Evolutionary conservation across 1,140 invertebrate species (phyloP).

Genomic region (Drosophila sp.): DNA sequence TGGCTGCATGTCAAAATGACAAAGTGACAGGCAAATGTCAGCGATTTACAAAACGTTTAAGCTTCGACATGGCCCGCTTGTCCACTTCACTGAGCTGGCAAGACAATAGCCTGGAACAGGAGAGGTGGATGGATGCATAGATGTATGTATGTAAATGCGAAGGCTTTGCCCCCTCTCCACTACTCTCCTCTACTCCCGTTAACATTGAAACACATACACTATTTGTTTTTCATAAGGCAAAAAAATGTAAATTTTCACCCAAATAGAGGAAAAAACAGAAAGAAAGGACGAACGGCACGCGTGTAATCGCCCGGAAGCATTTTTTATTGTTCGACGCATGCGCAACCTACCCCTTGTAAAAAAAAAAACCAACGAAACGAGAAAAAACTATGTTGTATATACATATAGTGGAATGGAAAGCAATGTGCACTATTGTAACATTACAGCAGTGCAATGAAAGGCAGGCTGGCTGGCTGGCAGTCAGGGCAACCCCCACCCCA

Average conservation of each 20-base stretch:
- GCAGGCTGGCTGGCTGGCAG: conserved; percentile 32
- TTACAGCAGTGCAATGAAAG: conserved; percentile 15
- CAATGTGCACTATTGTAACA: conserved; percentile 41
- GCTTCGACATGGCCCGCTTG: conserved; percentile 58
- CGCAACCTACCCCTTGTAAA: conserved; percentile 13
- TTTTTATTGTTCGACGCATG: conserved; percentile 44
- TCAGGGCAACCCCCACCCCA: background rate
- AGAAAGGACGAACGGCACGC: conserved; percentile 52
- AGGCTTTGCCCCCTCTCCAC: conserved; percentile 19
- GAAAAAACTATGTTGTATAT: background rate
- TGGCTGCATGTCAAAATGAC: conserved; percentile 39
- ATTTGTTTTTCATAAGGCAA: conserved; percentile 74
- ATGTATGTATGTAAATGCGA: conserved; percentile 20
- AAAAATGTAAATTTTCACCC: conserved; percentile 81
- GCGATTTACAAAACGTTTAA: conserved; percentile 74
- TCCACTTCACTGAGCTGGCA: conserved; percentile 69
- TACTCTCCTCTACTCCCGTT: conserved; percentile 8
- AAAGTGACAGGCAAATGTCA: conserved; percentile 78
- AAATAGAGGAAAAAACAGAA: conserved; percentile 44
- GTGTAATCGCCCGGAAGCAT: conserved; percentile 78
- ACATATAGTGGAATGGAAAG: conserved; percentile 1
- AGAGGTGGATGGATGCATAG: background rate
- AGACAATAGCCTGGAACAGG: conserved; percentile 50
- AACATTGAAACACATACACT: conserved; percentile 27
- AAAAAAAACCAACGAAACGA: background rate